phyloP scores from a whole-genome alignment of 2,888 invertebrate genomes.

The Phrixothrix hirtus region DNA sequence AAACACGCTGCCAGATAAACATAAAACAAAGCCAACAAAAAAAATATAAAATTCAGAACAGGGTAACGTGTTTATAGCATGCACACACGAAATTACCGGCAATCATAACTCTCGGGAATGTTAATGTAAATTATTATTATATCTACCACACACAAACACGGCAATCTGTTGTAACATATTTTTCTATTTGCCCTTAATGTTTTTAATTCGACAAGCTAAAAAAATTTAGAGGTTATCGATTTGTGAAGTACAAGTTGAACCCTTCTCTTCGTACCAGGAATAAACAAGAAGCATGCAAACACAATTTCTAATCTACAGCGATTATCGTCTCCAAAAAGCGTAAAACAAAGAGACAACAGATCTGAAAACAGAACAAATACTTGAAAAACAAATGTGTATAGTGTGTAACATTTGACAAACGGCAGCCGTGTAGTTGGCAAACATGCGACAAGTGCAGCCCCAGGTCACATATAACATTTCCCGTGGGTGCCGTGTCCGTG shows the following conservation, averaged over 20 bases:
- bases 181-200: constrained; percentile 4
- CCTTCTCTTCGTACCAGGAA: constrained; percentile 10
- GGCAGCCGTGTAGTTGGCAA: constrained; percentile 42
- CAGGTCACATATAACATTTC: constrained; percentile 43
- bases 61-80: constrained; percentile 42
- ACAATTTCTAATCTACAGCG: constrained; percentile 43
- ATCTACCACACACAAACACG: constrained; percentile 40
- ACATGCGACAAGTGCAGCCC: constrained; percentile 41
- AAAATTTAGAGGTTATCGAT: constrained; percentile 10
- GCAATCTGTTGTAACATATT: constrained; percentile 21
- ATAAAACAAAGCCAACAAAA: constrained; percentile 36
- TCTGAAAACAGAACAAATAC: constrained; percentile 44
- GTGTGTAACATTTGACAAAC: constrained; percentile 53
- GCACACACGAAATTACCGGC: constrained; percentile 43
- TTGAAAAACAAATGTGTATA: constrained; percentile 47
- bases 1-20: constrained; percentile 34
- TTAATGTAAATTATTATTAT: constrained; percentile 43
- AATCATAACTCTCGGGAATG: constrained; percentile 46
- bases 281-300: constrained; percentile 30
- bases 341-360: constrained; percentile 41
- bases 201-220: constrained; percentile 3
- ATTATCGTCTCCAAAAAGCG: constrained; percentile 42
- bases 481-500: constrained; percentile 32
- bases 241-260: not conserved
- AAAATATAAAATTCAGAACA: constrained; percentile 38